Conservation (phyloP, 2,113 vertebrate species). For the Saccopteryx bilineata region DNA sequence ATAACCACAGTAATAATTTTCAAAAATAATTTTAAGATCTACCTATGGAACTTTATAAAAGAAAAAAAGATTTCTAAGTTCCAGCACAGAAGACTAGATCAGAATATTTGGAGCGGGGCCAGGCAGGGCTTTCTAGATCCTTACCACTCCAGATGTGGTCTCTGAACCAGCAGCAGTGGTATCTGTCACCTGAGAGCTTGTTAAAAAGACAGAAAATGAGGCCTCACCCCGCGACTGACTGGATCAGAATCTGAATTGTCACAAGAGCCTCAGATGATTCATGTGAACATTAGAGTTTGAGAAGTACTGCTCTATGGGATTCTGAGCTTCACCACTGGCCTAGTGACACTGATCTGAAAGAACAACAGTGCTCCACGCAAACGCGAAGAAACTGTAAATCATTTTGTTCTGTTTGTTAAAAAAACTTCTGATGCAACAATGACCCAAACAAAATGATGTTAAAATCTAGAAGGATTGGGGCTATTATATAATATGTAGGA, state of each 20-base stretch:
- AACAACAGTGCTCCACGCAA: neutral
- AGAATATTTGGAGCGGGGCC: neutral
- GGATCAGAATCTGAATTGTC: slow-evolving; percentile 38
- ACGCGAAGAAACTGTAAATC: slow-evolving; percentile 30
- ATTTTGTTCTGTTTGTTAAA: neutral
- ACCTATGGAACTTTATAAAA: neutral
- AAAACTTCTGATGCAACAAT: neutral
- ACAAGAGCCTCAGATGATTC: neutral
- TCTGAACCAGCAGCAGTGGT: neutral
- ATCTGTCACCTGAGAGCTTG: neutral
- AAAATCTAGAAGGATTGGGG: neutral
- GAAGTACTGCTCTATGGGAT: neutral
- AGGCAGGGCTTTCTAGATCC: neutral
- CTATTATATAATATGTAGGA: neutral
- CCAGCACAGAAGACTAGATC: neutral
- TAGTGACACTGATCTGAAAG: slow-evolving; percentile 8
- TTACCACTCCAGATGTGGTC: neutral
- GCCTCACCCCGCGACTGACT: neutral
- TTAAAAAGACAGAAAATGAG: slow-evolving; percentile 11
- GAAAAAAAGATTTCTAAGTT: neutral
- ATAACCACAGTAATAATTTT: neutral
- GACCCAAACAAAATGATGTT: neutral
- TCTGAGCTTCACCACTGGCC: neutral
- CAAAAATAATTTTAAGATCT: neutral
- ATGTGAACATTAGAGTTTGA: neutral